phyloP scores from a whole-genome alignment of 2,113 vertebrate genomes.

The Holacanthus passer region DNA sequence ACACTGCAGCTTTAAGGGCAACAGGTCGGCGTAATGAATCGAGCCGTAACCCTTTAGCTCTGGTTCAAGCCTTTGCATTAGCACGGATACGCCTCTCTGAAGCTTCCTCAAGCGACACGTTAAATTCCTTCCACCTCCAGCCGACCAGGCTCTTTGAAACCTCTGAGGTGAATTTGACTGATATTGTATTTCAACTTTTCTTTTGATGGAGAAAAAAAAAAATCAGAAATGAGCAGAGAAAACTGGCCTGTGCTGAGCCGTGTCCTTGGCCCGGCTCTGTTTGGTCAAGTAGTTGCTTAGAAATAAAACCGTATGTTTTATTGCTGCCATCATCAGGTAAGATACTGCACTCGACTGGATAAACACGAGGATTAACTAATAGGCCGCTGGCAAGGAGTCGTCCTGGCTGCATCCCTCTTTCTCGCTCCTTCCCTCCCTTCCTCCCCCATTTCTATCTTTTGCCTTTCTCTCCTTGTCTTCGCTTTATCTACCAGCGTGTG shows the following conservation, averaged over 20 bases:
- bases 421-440: neutral
- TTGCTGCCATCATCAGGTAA: conserved; percentile 77
- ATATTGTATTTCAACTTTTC: neutral
- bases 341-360: conserved; percentile 77
- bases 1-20: neutral
- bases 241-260: neutral
- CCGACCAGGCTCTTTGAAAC: neutral
- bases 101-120: too few species aligned
- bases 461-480: conserved; percentile 5
- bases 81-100: neutral
- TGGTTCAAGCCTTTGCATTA: neutral
- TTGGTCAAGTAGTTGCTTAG: conserved; percentile 74
- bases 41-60: neutral
- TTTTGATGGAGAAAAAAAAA: conserved; percentile 20
- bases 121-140: neutral
- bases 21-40: neutral
- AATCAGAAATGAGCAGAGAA: neutral
- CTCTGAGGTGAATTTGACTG: neutral
- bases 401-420: conserved; percentile 12
- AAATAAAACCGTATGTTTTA: conserved; percentile 72
- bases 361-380: conserved; percentile 84
- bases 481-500: conserved; percentile 4
- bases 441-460: conserved; percentile 19
- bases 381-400: conserved; percentile 72
- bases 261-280: conserved; percentile 68